Percentiles rank a stretch among this genome's conserved stretches.
Conservation (phyloP, 2,113 vertebrate genomes). For the Chamaea fasciata region DNA sequence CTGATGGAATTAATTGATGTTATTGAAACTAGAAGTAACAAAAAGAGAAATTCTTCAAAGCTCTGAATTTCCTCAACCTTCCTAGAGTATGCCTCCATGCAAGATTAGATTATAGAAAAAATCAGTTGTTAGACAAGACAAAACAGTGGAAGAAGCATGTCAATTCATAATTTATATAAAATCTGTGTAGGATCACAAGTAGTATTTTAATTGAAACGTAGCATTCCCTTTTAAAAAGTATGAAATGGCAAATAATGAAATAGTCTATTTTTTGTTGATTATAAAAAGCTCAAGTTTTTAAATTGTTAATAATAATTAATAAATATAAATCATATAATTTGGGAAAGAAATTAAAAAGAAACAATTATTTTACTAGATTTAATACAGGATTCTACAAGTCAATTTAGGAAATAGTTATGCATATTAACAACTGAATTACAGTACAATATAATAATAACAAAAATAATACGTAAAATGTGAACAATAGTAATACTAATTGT, state of each 20-base stretch:
- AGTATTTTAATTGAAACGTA: not conserved
- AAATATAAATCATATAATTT: not conserved
- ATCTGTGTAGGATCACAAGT: not conserved
- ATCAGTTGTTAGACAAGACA: not conserved
- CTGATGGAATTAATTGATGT: not conserved
- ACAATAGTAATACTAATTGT: not conserved
- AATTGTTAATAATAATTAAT: not conserved
- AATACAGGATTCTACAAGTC: not conserved
- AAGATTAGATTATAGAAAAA: not conserved
- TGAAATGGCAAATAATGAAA: not conserved
- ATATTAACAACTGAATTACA: not conserved
- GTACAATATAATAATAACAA: not conserved
- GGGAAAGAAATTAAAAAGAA: not conserved
- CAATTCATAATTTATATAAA: not conserved
- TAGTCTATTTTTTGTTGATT: not conserved
- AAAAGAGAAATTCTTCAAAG: not conserved
- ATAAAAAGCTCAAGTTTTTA: not conserved
- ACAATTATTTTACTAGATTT: not conserved
- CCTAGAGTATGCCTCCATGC: accelerated
- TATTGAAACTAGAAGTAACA: not conserved
- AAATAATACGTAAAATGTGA: not conserved
- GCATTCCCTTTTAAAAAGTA: not conserved
- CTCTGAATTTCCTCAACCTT: not conserved
- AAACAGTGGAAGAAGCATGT: not conserved
- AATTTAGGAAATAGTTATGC: not conserved